Conservation (phyloP, 1,140 invertebrate species). For the Tetramorium parvispinum region DNA sequence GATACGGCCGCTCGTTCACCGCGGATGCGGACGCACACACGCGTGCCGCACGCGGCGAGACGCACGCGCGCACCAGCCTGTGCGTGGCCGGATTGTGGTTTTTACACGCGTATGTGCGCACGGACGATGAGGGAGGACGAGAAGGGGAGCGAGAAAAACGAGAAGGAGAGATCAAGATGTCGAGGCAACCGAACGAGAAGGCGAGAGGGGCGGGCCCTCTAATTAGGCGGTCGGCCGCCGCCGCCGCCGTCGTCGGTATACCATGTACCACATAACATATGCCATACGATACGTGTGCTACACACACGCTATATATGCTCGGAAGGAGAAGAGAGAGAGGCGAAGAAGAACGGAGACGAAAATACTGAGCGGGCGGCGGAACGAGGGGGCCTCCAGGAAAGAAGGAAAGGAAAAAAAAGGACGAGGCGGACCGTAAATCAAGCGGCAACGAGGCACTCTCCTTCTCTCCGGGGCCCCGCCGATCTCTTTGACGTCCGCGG, state of each 20-base stretch:
- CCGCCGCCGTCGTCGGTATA: constrained; percentile 75
- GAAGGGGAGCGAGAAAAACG: constrained; percentile 42
- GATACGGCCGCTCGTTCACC: neutral
- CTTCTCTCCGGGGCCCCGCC: constrained; percentile 32
- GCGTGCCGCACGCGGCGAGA: constrained; percentile 13
- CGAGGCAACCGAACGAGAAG: constrained; percentile 35
- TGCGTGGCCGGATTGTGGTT: constrained; percentile 50
- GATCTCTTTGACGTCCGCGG: constrained; percentile 71
- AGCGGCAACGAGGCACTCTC: constrained; percentile 75
- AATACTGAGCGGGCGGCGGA: constrained; percentile 33
- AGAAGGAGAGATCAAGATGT: constrained; percentile 41
- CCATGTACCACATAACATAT: constrained; percentile 77
- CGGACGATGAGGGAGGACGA: constrained; percentile 22
- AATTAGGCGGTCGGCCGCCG: constrained; percentile 79
- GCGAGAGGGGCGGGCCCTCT: constrained; percentile 75
- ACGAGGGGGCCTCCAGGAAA: constrained; percentile 44
- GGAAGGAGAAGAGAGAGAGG: constrained; percentile 10
- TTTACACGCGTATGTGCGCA: constrained; percentile 50
- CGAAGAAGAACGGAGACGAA: constrained; percentile 7
- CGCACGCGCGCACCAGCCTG: constrained; percentile 16
- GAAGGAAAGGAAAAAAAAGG: constrained; percentile 33
- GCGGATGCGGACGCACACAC: neutral
- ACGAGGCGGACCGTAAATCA: constrained; percentile 80
- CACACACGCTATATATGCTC: constrained; percentile 72
- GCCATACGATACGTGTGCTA: constrained; percentile 77